Evolutionary conservation across 2,888 invertebrate genomes (phyloP), one percentile per base, ranked within the genome.

Genomic region (Conistra vaccinii): DNA sequence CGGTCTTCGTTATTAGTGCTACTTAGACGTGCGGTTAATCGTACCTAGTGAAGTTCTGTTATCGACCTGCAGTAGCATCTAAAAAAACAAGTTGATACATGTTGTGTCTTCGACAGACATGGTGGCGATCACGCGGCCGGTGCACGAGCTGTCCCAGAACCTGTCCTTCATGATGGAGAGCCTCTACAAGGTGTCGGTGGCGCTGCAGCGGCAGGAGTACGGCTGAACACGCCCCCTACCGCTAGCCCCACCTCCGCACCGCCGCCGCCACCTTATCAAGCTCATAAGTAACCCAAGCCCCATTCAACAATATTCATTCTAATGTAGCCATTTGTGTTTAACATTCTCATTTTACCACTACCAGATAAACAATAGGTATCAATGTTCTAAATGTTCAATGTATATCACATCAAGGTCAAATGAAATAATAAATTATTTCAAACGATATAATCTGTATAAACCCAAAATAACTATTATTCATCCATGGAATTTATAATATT

Each of bases 91-190:
- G 4, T 60, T 53, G 1, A 23, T 35, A 29, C 6, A 39, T n/a
- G 9, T 42, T 45, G 6, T 23, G 26, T 45, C 4, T 66, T 75
- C 75, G 63, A 1, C 92, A 96, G 96, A 96, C 17, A 96, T 96
- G 96, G 96, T 96, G 73, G 96, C 95, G 2, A 96, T 96, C 83
- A 96, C 96, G 51, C 94, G 96, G 6, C 96, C 96, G 1, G 95
- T 95, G 78, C 92, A 92, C 89, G 96, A 96, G 90, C 91, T 96
- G 42, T 95, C 96, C 1, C 95, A 95, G 89, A 96, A 96, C 90
- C 90, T 96, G 69, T 93, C 96, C 26, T 95, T 94, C 91, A 95
- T 96, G 94, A 95, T 96, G 95, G 96, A 96, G 91, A 96, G 96
- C 89, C 94, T 96, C 42, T 96, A 96, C 93, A 94, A 94, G 86